Conservation (phyloP, 2,797 vertebrate genomes). For the Rhinophrynus dorsalis region DNA sequence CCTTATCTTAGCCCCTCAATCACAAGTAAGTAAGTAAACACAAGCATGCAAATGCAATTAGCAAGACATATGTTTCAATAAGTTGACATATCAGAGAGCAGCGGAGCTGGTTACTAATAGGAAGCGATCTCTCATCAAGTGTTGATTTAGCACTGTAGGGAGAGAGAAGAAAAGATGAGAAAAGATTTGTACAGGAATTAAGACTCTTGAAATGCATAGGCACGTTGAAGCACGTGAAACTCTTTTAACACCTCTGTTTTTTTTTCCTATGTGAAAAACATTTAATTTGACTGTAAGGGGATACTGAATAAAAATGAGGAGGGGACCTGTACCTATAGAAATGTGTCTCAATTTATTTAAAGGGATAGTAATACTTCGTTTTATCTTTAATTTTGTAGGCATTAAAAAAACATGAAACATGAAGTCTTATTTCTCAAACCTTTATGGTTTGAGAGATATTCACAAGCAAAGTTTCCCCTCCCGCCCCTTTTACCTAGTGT, state of each 20-base stretch:
- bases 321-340: too few species aligned
- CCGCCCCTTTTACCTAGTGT: too few species aligned
- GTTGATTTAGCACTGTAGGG: conserved; percentile 45
- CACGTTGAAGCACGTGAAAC: conserved; percentile 31
- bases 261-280: conserved; percentile 1
- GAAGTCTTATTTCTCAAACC: too few species aligned
- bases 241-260: conserved; percentile 27
- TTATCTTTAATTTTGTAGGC: too few species aligned
- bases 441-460: too few species aligned
- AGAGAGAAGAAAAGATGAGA: conserved; percentile 11
- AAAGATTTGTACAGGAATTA: conserved; percentile 30
- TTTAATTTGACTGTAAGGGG: too few species aligned
- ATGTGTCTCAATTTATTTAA: too few species aligned
- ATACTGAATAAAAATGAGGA: too few species aligned
- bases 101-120: conserved; percentile 33
- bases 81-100: conserved; percentile 43
- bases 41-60: conserved; percentile 47
- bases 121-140: conserved; percentile 45
- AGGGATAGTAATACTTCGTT: too few species aligned
- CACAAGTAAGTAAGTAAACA: conserved; percentile 37
- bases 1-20: conserved; percentile 21
- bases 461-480: too few species aligned
- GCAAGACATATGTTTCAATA: conserved; percentile 43
- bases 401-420: too few species aligned
- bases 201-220: conserved; percentile 17